Evolutionary conservation across 2,888 invertebrate genomes (phyloP).

Genomic region (Lycocerus yunnanus): DNA sequence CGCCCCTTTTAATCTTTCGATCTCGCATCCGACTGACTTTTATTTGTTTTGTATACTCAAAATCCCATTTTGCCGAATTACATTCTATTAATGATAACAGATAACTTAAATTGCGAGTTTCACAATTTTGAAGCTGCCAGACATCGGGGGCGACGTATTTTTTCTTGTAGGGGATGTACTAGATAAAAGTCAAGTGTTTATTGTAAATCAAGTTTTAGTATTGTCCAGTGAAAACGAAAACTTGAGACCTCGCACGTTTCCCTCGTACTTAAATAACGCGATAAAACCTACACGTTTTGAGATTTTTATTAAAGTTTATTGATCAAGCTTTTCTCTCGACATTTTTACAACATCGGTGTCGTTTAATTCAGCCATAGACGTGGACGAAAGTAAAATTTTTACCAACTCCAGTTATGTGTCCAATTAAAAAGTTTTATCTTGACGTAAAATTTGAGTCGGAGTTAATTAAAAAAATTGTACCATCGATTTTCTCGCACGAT

Average conservation of each 20-base stretch:
- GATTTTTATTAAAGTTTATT: constrained; percentile 1
- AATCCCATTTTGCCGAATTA: constrained; percentile 3
- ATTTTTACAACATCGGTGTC: background rate
- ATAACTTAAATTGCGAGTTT: background rate
- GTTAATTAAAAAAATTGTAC: background rate
- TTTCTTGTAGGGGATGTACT: background rate
- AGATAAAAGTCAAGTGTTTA: constrained; percentile 1
- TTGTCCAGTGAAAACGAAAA: constrained; percentile 1
- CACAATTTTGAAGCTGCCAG: background rate
- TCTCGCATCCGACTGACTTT: background rate
- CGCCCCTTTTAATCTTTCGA: constrained; percentile 4
- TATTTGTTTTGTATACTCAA: constrained; percentile 2
- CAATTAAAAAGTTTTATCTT: background rate
- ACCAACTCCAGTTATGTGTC: background rate
- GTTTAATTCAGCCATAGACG: background rate
- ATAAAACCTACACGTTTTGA: constrained; percentile 4
- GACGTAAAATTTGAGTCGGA: background rate
- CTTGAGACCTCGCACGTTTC: background rate
- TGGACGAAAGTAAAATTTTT: background rate
- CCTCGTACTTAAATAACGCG: background rate
- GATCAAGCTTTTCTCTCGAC: constrained; percentile 1
- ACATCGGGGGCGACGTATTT: background rate
- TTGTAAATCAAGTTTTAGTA: background rate
- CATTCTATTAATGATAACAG: background rate
- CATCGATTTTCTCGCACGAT: background rate